Percentiles rank a stretch among this genome's conserved stretches.
Conservation (phyloP, 1,140 invertebrate species). For the Leptoteleia sp. region DNA sequence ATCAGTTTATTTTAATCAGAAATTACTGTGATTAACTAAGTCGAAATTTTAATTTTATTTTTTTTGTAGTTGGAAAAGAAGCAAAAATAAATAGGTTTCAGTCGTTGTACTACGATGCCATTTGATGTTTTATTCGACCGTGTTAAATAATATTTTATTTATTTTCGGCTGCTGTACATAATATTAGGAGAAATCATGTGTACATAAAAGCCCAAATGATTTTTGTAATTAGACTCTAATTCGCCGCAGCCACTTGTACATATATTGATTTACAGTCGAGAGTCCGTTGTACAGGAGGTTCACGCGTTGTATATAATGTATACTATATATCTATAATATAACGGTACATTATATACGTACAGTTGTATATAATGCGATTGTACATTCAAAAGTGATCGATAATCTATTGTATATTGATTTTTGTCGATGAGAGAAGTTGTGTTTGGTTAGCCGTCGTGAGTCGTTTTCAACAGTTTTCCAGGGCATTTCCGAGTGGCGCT, state of each 20-base stretch:
- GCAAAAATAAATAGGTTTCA: background rate
- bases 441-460: slow-evolving; percentile 11
- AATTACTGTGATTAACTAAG: no score
- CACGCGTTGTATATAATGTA: slow-evolving; percentile 58
- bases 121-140: no score
- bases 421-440: background rate
- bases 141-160: no score
- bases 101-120: slow-evolving; percentile 12
- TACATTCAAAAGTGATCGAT: slow-evolving; percentile 13
- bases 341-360: slow-evolving; percentile 42
- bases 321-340: slow-evolving; percentile 31
- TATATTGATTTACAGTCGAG: slow-evolving; percentile 26
- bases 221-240: slow-evolving; percentile 53
- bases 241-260: slow-evolving; percentile 36
- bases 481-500: slow-evolving; percentile 39
- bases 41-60: no score
- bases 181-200: no score
- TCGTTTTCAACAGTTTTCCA: background rate
- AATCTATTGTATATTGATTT: slow-evolving; percentile 35
- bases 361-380: slow-evolving; percentile 32
- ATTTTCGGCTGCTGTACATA: no score
- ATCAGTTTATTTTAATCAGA: no score
- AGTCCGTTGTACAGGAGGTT: slow-evolving; percentile 33
- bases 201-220: slow-evolving; percentile 47
- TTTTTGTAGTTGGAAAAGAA: no score